Conservation (phyloP, 2,113 vertebrate genomes). For the Brachypteracias leptosomus region DNA sequence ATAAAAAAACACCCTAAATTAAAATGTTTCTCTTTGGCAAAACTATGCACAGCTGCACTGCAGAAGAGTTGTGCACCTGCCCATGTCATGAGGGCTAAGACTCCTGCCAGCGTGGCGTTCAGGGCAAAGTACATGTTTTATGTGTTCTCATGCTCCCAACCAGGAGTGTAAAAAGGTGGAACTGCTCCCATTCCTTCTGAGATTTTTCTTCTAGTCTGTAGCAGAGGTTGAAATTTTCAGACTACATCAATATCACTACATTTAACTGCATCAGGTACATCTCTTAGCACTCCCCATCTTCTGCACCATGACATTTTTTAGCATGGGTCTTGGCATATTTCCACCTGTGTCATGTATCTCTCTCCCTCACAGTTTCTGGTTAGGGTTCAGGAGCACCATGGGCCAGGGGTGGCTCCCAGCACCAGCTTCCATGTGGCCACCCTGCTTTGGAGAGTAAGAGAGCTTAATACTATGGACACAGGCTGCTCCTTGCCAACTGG, state of each 20-base stretch:
- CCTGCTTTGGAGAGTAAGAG: not conserved
- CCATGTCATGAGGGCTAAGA: not conserved
- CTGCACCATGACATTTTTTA: not conserved
- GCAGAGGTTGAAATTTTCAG: not conserved
- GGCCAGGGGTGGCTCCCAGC: not conserved
- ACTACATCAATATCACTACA: not conserved
- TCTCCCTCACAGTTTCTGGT: not conserved
- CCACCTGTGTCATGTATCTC: not conserved
- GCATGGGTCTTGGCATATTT: not conserved
- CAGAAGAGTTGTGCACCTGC: not conserved
- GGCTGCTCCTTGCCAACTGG: not conserved
- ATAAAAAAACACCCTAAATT: not conserved
- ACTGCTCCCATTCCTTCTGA: not conserved
- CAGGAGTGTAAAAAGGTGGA: not conserved
- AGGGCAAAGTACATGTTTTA: not conserved
- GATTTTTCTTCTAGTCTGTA: not conserved
- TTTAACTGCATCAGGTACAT: not conserved
- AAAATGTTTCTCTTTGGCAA: not conserved
- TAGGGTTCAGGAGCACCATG: not conserved
- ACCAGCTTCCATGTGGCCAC: not conserved
- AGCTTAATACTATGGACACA: not conserved
- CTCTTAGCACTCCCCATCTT: not conserved
- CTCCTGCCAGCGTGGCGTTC: not conserved
- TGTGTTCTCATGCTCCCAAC: rapidly evolving
- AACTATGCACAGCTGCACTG: not conserved